Evolutionary conservation across 2,113 vertebrate genomes (phyloP), one percentile per base, ranked within the genome.

Genomic region (Heterotis niloticus): DNA sequence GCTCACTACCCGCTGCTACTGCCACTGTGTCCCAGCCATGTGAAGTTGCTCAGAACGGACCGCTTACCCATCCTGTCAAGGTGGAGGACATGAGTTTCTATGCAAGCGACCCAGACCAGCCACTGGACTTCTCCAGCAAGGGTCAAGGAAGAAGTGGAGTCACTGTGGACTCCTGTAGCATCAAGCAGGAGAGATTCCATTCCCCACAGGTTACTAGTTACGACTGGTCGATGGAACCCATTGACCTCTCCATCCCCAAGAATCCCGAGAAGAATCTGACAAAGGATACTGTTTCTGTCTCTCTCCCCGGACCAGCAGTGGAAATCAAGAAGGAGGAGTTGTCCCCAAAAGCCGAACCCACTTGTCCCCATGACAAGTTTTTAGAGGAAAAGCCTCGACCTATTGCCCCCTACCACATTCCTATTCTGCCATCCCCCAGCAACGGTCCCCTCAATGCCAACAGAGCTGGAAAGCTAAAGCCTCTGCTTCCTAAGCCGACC

Each of bases 191-290:
- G 82, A 89, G 76, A 4, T 79, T 90, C 0, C 79, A 88, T 69
- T 79, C 89, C 26, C 85, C 92, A 5, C 79, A 85, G 10, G 75
- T 92, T 5, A 88, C 88, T 24, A 82, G 80, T 51, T 93, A 91
- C 0, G 95, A 96, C 82, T 86, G 91, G 80, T 90, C 93, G 24
- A 84, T 91, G 90, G 96, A 99, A 90, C 98, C 98, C 77, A 98
- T 99, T 0, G 98, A 99, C 81, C 89, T 99, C 54, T 99, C 98
- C n/a, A 92, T 99, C 75, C 95, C 93, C 75, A 96, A 95, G 88
- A 86, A 78, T 82, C 80, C 95, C 84, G 77, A 71, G 56, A 78
- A 78, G 28, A 87, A 85, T 76, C 86, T 83, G 78, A 82, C 90
- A 85, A 4, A 51, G 12, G 56, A 90, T 85, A 17, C n/a, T 0